These are phyloP conservation scores for Petrocephalus zakoni DNA, from an alignment of 2,113 vertebrate genomes.

Conservation along the genomic window DNA sequence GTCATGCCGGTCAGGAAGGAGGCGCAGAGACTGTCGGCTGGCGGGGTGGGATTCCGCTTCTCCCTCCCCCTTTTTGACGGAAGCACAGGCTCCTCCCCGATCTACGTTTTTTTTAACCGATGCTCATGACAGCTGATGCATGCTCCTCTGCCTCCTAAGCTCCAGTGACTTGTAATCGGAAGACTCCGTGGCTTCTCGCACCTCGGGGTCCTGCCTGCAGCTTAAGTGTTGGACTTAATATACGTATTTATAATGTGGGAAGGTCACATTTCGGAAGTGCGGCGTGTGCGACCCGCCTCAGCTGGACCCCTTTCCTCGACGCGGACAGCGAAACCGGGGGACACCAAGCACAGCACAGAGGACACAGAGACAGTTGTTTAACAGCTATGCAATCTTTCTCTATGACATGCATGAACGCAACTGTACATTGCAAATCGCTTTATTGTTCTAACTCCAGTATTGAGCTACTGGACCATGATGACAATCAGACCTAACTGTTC, in stretches of 20 bases:
- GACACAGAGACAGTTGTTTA: constrained; percentile 50
- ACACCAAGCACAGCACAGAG: constrained; percentile 51
- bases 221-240: constrained; percentile 30
- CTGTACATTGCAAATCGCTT: constrained; percentile 42
- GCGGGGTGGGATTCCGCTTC: constrained; percentile 24
- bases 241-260: constrained; percentile 31
- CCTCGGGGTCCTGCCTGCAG: constrained; percentile 16
- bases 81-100: constrained; percentile 28
- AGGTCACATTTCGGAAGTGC: constrained; percentile 27
- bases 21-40: neutral
- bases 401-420: constrained; percentile 58
- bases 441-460: constrained; percentile 40
- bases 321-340: constrained; percentile 9
- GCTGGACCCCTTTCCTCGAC: neutral
- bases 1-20: constrained; percentile 9
- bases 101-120: constrained; percentile 30
- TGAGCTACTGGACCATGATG: constrained; percentile 56
- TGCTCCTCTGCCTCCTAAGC: constrained; percentile 22
- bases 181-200: neutral
- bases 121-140: constrained; percentile 24
- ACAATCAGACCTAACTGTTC: constrained; percentile 70
- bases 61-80: constrained; percentile 42
- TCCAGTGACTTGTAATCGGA: neutral
- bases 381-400: constrained; percentile 73
- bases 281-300: neutral